Conservation (phyloP, 2,888 invertebrate species). For the Nudaria mundana region DNA sequence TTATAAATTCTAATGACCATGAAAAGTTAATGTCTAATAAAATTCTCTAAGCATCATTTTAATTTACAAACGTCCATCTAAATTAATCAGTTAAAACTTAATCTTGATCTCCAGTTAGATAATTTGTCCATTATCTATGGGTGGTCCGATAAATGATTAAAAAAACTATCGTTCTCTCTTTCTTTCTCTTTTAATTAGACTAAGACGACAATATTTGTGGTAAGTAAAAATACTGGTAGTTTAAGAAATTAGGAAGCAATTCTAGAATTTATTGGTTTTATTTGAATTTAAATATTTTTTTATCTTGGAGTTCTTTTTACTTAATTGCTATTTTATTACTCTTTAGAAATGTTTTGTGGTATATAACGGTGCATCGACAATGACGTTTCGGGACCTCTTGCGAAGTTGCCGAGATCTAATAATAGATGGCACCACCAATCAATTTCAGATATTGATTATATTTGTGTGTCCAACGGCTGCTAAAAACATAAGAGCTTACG, state of each 20-base stretch:
- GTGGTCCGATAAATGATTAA: conserved; percentile 54
- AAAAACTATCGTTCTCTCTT: conserved; percentile 23
- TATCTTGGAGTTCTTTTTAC: conserved; percentile 11
- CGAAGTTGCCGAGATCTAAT: neutral
- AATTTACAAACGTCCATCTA: conserved; percentile 19
- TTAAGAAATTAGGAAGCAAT: conserved; percentile 46
- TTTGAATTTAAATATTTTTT: conserved; percentile 17
- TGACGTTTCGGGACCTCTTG: too few relatives aligned
- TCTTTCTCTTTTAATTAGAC: conserved; percentile 13
- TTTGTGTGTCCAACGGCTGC: too few relatives aligned
- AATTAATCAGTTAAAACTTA: conserved; percentile 27
- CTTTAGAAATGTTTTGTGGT: too few relatives aligned
- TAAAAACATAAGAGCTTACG: too few relatives aligned
- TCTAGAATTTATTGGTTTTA: conserved; percentile 36
- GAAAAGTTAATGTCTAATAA: neutral
- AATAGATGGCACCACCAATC: neutral
- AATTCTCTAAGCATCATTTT: conserved; percentile 2
- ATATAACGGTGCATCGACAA: too few relatives aligned
- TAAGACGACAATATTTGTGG: conserved; percentile 18
- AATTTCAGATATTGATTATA: too few relatives aligned
- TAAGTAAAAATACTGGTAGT: conserved; percentile 26
- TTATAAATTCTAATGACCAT: neutral
- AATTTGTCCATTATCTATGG: conserved; percentile 42
- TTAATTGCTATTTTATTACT: conserved; percentile 4
- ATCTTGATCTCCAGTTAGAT: conserved; percentile 26